Base-by-base conservation (phyloP, 2,888 invertebrate species). In the Drepanosiphum platanoidis region DNA sequence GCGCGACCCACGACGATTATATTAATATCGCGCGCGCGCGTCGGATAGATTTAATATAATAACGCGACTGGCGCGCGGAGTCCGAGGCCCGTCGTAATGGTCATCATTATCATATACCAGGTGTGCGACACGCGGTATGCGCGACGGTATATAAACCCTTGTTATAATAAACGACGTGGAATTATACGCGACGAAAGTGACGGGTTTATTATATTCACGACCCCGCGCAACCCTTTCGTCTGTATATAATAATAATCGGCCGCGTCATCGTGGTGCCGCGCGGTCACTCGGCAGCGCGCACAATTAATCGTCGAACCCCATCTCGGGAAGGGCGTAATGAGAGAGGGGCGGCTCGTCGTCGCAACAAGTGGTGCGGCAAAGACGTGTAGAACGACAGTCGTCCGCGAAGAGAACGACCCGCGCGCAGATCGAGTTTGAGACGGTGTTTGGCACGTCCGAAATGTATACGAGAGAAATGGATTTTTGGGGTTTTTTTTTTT, bases 161-260 rank as follows among this genome's bases (percentile, higher is more conserved):
- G 79, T 68, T 42, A 66, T 79, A n/a, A n/a, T n/a, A 39, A 79
- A 68, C 46, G 66, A 32, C 66, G 32, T 66, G 42, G 39, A 64
- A 32, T 66, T 68, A 68, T 79, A 42, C 52, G n/a, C 74, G 52
- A 13, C 32, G 52, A 66, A 2, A 64, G 78, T 64, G 79, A 79
- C 66, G 68, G 66, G 46, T 74, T 83, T 52, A 75, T 72, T 52
- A 80, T 82, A 52, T 81, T 39, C 78, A n/a, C 64, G 11, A 64
- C 78, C 78, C 78, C 32, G 27, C 64, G 18, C 9, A 82, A 82
- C 82, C 83, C 83, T 74, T 83, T 83, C 83, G 42, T 27, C 32
- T n/a, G 27, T 64, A 66, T 13, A 64, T 36, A 34, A 80, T 71
- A 61, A 82, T 61, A 72, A 72, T 42, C 52, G 70, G 8, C 11